phyloP scores from a whole-genome alignment of 2,888 invertebrate species.

The Dascillus cervinus region DNA sequence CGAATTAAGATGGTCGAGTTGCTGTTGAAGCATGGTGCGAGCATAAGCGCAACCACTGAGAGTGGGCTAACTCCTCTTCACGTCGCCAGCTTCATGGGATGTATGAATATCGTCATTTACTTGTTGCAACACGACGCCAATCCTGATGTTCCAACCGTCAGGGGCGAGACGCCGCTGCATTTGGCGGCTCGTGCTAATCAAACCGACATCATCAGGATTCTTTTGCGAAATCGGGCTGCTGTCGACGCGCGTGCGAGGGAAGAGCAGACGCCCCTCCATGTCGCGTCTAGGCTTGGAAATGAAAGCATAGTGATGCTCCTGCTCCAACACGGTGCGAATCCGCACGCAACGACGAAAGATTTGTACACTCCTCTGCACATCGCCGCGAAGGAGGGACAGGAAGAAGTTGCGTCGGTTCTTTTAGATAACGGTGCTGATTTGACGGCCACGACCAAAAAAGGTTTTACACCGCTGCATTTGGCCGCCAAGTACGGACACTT shows the following conservation, averaged over 20 bases:
- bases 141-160: constrained; percentile 89
- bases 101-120: constrained; percentile 97
- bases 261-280: constrained; percentile 94
- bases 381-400: constrained; percentile 94
- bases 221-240: constrained; percentile 83
- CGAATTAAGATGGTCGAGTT: constrained; percentile 93
- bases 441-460: constrained; percentile 89
- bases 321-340: constrained; percentile 87
- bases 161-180: constrained; percentile 95
- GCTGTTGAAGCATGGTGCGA: constrained; percentile 89
- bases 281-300: constrained; percentile 91
- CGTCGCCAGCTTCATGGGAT: constrained; percentile 98
- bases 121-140: constrained; percentile 89
- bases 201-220: constrained; percentile 91
- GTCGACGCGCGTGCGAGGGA: constrained; percentile 69
- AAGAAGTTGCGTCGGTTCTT: constrained; percentile 79
- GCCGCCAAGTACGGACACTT: constrained; percentile 97
- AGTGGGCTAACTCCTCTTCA: constrained; percentile 92
- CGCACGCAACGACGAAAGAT: constrained; percentile 88
- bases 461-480: constrained; percentile 94
- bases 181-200: constrained; percentile 89
- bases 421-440: constrained; percentile 87
- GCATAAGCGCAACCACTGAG: constrained; percentile 65
- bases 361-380: constrained; percentile 94
- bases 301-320: constrained; percentile 91